Conservation (phyloP, 1,140 invertebrate species). For the Venustaconcha ellipsiformis region DNA sequence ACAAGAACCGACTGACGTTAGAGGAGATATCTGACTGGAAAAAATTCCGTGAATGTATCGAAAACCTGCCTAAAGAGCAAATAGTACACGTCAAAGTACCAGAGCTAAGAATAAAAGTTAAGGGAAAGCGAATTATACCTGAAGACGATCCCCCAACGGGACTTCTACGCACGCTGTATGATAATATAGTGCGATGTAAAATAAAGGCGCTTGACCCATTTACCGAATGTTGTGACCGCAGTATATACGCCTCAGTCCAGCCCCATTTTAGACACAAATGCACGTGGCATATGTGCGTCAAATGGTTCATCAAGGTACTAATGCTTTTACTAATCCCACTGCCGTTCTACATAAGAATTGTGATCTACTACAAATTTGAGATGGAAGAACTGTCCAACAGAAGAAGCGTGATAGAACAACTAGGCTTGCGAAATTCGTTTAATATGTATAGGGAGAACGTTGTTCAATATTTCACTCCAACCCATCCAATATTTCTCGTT, state of each 20-base stretch:
- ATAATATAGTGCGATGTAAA: conserved; percentile 61
- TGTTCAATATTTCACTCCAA: conserved; percentile 62
- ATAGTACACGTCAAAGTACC: conserved; percentile 53
- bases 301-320: conserved; percentile 48
- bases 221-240: conserved; percentile 57
- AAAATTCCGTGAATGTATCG: conserved; percentile 46
- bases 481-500: conserved; percentile 58
- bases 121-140: conserved; percentile 61
- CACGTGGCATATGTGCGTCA: conserved; percentile 56
- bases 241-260: conserved; percentile 55
- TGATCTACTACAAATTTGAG: conserved; percentile 64
- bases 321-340: conserved; percentile 56
- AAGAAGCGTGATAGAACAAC: conserved; percentile 22
- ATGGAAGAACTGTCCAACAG: conserved; percentile 47
- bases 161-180: conserved; percentile 53
- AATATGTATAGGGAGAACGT: conserved; percentile 59
- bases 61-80: conserved; percentile 48
- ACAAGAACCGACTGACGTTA: conserved; percentile 49
- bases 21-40: conserved; percentile 56
- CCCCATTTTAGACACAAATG: conserved; percentile 48
- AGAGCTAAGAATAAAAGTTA: conserved; percentile 58
- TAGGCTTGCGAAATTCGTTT: conserved; percentile 45
- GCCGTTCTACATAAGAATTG: conserved; percentile 60
- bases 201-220: conserved; percentile 57
- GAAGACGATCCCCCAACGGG: conserved; percentile 62